These are phyloP conservation scores for Plodia interpunctella DNA, from an alignment of 1,140 invertebrate species.

Conservation along the genomic window DNA sequence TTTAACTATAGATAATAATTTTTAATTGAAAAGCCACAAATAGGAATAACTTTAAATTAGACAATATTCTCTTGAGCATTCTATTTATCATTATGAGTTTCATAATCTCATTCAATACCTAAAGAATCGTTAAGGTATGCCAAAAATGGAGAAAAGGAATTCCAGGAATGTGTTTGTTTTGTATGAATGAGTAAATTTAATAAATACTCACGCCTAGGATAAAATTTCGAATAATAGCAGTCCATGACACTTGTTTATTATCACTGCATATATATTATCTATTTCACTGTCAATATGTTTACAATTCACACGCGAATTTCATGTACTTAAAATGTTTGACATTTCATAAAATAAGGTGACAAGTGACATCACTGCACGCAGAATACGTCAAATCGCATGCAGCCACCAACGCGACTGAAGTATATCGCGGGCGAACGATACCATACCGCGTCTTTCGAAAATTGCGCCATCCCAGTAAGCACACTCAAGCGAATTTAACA, in stretches of 20 bases:
- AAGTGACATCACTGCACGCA: constrained; percentile 73
- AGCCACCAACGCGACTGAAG: constrained; percentile 74
- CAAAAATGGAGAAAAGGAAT: constrained; percentile 36
- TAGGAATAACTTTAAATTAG: no score
- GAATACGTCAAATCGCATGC: constrained; percentile 76
- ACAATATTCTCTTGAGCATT: no score
- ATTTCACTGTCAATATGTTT: constrained; percentile 71
- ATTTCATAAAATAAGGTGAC: constrained; percentile 74
- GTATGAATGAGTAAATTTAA: constrained; percentile 43
- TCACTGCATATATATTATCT: constrained; percentile 61
- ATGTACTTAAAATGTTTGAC: constrained; percentile 69
- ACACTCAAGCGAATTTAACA: constrained; percentile 73
- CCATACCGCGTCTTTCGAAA: constrained; percentile 77
- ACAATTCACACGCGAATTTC: constrained; percentile 69
- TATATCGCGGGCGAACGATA: constrained; percentile 72
- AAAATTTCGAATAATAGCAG: constrained; percentile 77
- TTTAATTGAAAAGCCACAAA: no score
- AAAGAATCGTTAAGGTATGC: no score
- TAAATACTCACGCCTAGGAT: constrained; percentile 75
- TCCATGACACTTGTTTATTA: constrained; percentile 68
- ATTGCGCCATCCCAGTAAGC: constrained; percentile 76
- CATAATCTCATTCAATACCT: no score
- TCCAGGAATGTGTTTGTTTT: constrained; percentile 66
- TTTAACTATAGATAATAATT: no score
- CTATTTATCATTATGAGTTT: no score